Evolutionary conservation across 2,797 vertebrate genomes (phyloP), one percentile per base, ranked within the genome.

Genomic region (Vipera latastei): DNA sequence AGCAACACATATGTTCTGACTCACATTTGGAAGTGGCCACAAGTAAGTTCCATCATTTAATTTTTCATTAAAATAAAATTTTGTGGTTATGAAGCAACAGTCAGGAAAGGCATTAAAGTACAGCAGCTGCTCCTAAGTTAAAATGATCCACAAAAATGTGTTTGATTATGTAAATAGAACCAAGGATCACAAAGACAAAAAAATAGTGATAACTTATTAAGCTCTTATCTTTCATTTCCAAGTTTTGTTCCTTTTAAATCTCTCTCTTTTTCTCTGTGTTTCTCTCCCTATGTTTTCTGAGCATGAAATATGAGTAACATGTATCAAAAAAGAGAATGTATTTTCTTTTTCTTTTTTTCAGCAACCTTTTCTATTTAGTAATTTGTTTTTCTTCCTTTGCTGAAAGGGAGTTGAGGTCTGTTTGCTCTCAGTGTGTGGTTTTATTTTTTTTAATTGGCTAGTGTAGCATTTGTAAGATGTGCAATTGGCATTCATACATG

Each of bases 161-260:
- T 90, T 90, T 26, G 55, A n/a, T 16, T 20, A 91, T 1, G 1
- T 20, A 57, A 2, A 56, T 25, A 78, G 7, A 83, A 61, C 12
- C 28, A 22, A 48, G 78, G 57, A 18, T 38, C 28, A 20, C 51
- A 25, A 55, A 38, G 53, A 38, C 25, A 14, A 78, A 65, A 32
- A 90, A 78, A 90, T 56, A 25, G 12, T 8, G 32, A 38, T 57
- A 14, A 14, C 32, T 90, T 90, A 56, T 7, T 83, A 59, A 28
- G 25, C 51, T 56, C 3, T 4, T 63, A 32, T 51, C 53, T 60
- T 89, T 51, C 0, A 0, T 63, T 4, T 48, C 0, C 0, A 0
- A 22, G 6, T 11, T 89, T 44, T 12, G 6, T 26, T 22, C 20
- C 5, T 25, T 51, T 92, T 91, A 86, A 90, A 73, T 88, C 91